A percentile compares a stretch with the other conserved stretches of the same genome.
Conservation (phyloP, 1,140 invertebrate species). For the Oppia nitens region DNA sequence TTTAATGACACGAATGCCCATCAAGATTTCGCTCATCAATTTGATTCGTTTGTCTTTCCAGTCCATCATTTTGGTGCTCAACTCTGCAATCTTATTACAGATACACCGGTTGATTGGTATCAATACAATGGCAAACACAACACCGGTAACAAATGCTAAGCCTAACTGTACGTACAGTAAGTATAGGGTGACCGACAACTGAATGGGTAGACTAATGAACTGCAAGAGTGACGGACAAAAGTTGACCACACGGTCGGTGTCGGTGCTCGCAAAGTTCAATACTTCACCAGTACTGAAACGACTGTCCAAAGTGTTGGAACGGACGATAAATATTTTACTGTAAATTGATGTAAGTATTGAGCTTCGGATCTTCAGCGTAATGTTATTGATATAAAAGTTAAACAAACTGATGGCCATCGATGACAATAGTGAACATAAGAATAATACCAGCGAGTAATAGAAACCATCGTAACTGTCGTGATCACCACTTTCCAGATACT, state of each 20-base stretch:
- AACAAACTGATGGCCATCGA: slow-evolving; percentile 72
- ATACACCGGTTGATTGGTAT: slow-evolving; percentile 88
- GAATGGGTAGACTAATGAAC: slow-evolving; percentile 85
- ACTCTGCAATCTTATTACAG: slow-evolving; percentile 68
- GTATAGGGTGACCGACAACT: slow-evolving; percentile 61
- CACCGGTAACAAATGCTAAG: slow-evolving; percentile 70
- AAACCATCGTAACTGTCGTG: slow-evolving; percentile 51
- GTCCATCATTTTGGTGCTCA: slow-evolving; percentile 74
- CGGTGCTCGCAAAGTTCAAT: slow-evolving; percentile 91
- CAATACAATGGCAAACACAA: slow-evolving; percentile 64
- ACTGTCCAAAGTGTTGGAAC: slow-evolving; percentile 25
- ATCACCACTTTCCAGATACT: slow-evolving; percentile 54
- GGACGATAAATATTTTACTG: slow-evolving; percentile 52
- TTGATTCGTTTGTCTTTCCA: slow-evolving; percentile 79
- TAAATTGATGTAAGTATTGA: slow-evolving; percentile 70
- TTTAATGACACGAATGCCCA: slow-evolving; percentile 75
- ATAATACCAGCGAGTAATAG: slow-evolving; percentile 55
- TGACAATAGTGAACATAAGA: slow-evolving; percentile 33
- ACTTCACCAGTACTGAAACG: slow-evolving; percentile 63
- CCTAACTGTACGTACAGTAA: slow-evolving; percentile 74
- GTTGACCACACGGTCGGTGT: slow-evolving; percentile 84
- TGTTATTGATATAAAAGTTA: slow-evolving; percentile 63
- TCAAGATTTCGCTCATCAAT: slow-evolving; percentile 68
- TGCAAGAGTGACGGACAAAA: slow-evolving; percentile 89
- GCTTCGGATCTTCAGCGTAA: slow-evolving; percentile 69